phyloP scores from a whole-genome alignment of 2,888 invertebrate species.

The Dasysyrphus tricinctus region DNA sequence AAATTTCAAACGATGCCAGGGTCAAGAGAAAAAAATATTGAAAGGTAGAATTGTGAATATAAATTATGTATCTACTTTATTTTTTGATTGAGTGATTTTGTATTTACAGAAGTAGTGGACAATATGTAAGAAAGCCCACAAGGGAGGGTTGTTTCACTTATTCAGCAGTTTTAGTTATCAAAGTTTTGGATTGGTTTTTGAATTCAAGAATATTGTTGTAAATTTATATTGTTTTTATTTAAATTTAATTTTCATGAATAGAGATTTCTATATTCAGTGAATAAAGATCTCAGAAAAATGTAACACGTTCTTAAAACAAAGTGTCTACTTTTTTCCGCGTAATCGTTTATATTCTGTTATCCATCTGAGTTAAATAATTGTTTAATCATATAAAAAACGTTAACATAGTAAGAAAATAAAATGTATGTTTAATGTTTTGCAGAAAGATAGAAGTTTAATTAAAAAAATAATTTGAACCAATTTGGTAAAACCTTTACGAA shows the following conservation, averaged over 20 bases:
- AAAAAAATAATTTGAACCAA: too few species aligned
- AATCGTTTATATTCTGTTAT: too few species aligned
- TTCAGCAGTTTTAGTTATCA: background rate
- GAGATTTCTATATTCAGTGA: background rate
- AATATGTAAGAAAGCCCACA: background rate
- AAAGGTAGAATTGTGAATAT: slow-evolving; percentile 3
- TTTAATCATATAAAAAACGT: too few species aligned
- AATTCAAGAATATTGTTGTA: slow-evolving; percentile 50
- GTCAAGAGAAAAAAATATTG: background rate
- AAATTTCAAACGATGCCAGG: slow-evolving; percentile 2
- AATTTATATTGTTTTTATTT: background rate
- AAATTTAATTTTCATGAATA: background rate
- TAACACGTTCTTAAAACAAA: too few species aligned
- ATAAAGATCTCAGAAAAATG: too few species aligned
- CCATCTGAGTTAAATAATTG: too few species aligned
- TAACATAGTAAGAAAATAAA: too few species aligned
- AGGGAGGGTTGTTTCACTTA: background rate
- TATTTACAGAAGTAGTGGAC: background rate
- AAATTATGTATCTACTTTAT: background rate
- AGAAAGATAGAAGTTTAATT: too few species aligned
- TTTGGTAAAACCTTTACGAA: too few species aligned
- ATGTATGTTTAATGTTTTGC: too few species aligned
- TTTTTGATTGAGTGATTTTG: background rate
- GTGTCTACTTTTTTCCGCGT: too few species aligned
- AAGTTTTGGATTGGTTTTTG: slow-evolving; percentile 38